Conservation (phyloP, 1,140 invertebrate species). For the Laodelphax striatellus region DNA sequence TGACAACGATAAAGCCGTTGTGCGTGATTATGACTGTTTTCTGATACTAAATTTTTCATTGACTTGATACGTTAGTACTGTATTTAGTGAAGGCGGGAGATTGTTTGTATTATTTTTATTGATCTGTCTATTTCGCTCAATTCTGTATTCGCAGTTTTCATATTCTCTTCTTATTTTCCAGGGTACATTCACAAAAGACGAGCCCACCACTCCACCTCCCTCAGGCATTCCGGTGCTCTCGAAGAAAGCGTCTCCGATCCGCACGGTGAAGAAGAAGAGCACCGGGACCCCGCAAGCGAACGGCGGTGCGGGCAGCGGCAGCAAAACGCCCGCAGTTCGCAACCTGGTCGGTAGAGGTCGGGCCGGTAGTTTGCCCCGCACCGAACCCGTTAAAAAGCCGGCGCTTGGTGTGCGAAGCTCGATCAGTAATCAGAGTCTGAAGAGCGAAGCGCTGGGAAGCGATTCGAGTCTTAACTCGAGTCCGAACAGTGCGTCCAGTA, state of each 20-base stretch:
- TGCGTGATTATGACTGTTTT: no score
- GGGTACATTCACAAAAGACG: constrained; percentile 26
- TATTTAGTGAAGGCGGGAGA: no score
- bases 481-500: constrained; percentile 9
- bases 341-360: constrained; percentile 16
- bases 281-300: constrained; percentile 13
- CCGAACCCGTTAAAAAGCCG: constrained; percentile 10
- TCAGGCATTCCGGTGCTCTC: constrained; percentile 18
- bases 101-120: no score
- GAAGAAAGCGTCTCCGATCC: constrained; percentile 15
- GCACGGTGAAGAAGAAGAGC: constrained; percentile 12
- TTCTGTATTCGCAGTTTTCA: no score
- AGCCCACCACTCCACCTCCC: constrained; percentile 16
- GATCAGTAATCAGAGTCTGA: constrained; percentile 37
- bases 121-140: no score
- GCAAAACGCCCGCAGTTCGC: constrained; percentile 16
- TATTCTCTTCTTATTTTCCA: constrained; percentile 5
- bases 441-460: constrained; percentile 25
- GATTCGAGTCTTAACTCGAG: constrained; percentile 11
- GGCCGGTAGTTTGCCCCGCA: constrained; percentile 18
- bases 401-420: constrained; percentile 19
- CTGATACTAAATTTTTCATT: no score
- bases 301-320: constrained; percentile 21
- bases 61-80: no score
- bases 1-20: no score